phyloP scores from a whole-genome alignment of 2,113 vertebrate species.

The Otis tarda region DNA sequence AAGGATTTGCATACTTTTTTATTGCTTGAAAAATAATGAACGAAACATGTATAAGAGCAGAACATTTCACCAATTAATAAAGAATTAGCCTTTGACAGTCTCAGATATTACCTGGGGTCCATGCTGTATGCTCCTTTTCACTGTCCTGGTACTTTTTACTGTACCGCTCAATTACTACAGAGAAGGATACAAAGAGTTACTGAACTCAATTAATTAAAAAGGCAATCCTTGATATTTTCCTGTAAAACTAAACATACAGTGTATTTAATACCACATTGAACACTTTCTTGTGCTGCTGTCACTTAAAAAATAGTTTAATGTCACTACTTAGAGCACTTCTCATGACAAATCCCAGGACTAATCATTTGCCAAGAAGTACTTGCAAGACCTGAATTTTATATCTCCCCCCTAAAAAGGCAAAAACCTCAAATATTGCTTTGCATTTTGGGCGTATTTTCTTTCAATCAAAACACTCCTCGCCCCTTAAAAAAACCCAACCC shows the following conservation, averaged over 20 bases:
- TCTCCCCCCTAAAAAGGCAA: not conserved
- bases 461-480: not conserved
- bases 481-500: not conserved
- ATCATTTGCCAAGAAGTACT: not conserved
- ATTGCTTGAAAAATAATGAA: not conserved
- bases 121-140: conserved; percentile 61
- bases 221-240: not conserved
- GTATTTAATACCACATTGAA: not conserved
- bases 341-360: not conserved
- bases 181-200: not conserved
- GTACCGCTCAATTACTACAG: conserved; percentile 84
- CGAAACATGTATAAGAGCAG: not conserved
- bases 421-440: not conserved
- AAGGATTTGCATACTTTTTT: not conserved
- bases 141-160: conserved; percentile 80
- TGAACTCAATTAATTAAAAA: not conserved
- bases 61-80: not conserved
- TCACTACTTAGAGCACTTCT: not conserved
- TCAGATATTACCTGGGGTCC: conserved; percentile 83
- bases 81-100: not conserved
- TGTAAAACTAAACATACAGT: not conserved
- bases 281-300: not conserved
- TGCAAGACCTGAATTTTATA: not conserved
- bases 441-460: not conserved
- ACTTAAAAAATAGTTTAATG: not conserved